phyloP scores from a whole-genome alignment of 2,888 invertebrate species.

The Lithophane socia region DNA sequence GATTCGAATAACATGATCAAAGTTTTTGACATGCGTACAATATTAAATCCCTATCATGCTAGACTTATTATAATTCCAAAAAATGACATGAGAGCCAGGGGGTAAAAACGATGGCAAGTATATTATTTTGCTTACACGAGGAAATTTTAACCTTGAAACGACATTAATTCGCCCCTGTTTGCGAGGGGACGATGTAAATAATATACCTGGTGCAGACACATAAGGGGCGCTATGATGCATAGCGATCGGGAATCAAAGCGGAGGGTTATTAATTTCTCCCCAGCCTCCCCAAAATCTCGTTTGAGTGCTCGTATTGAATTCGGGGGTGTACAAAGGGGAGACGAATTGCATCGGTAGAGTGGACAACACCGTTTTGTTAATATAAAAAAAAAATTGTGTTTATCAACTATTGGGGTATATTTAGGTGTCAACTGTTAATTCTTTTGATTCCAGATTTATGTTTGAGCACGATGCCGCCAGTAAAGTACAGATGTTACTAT shows the following conservation, averaged over 20 bases:
- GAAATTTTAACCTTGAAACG: conserved; percentile 21
- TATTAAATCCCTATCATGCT: conserved; percentile 8
- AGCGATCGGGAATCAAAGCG: neutral
- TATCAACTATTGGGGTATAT: no score
- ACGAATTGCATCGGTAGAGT: neutral
- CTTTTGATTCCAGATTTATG: no score
- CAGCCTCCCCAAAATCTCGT: neutral
- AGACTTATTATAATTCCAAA: conserved; percentile 4
- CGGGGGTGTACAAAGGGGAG: neutral
- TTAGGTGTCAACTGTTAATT: no score
- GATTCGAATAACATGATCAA: conserved; percentile 2
- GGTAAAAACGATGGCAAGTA: neutral
- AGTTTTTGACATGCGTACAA: neutral
- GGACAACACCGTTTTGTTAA: neutral
- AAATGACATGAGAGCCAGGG: neutral
- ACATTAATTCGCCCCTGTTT: neutral
- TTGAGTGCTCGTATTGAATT: neutral
- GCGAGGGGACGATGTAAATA: conserved; percentile 3
- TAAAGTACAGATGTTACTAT: no score
- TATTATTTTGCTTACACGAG: conserved; percentile 10
- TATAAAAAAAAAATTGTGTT: no score
- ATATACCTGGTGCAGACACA: conserved; percentile 21
- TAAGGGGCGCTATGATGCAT: neutral
- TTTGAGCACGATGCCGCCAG: no score
- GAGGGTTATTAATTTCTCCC: neutral